Evolutionary conservation across 1,140 invertebrate genomes (phyloP), one percentile per base, ranked within the genome.

Genomic region (honey bee (Apis mellifera)): DNA sequence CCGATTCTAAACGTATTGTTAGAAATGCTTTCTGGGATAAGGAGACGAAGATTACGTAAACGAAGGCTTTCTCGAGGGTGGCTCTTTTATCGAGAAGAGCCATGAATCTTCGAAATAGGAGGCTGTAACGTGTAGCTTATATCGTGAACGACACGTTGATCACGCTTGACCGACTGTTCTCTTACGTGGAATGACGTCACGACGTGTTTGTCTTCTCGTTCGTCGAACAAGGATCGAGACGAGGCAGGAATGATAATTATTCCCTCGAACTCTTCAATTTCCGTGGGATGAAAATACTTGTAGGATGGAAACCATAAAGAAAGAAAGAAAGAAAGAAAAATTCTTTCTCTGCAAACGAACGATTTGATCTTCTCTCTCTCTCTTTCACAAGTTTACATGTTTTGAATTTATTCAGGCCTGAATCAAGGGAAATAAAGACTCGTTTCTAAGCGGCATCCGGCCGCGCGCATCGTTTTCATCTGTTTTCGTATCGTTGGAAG

Each of bases 161-260:
- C 80, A 78, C 80, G 74, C 70, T 52, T 57, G 64, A 68, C 65
- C 74, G 55, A 78, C 55, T 83, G 52, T 42, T 42, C 59, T 78
- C 50, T 83, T 83, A 83, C 81, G 81, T 83, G 64, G 78, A 73
- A 69, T 48, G 81, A 85, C 84, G 84, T 83, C 81, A 85, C 21
- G 4, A 15, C 11, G 19, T 65, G 48, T 21, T 66, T 50, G 26
- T 50, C 59, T n/a, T 65, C 70, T 74, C 32, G 59, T 42, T 74
- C 26, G 32, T 72, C 9, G 23, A 52, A 15, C n/a, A 26, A 50
- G 0, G 32, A 42, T 7, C 4, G 15, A 48, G 1, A 69, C 50
- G 64, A 19, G 50, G 19, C 8, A n/a, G 2, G 62, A 65, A 76
- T 54, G 19, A 65, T 9, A 60, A 71, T 9, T 42, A 48, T 68